A percentile compares a stretch with the other conserved stretches of the same genome.
Conservation (phyloP, 2,797 vertebrate genomes). For the Antrozous pallidus region DNA sequence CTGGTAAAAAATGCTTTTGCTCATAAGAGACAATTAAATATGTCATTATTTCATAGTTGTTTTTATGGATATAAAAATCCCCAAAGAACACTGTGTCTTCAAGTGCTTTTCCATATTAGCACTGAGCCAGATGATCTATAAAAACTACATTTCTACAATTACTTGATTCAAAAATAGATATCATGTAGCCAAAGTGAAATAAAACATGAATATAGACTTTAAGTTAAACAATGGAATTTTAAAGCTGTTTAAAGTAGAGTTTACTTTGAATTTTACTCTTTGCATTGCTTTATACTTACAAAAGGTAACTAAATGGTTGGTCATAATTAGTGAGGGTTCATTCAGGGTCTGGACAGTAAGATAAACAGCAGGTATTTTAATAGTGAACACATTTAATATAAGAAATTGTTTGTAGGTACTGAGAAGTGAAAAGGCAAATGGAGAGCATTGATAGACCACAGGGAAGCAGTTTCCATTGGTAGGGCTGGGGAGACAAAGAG, state of each 20-base stretch:
- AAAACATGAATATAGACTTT: neutral
- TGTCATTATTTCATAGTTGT: neutral
- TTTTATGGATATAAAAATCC: neutral
- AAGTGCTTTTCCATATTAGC: neutral
- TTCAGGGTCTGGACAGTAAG: neutral
- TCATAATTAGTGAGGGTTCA: neutral
- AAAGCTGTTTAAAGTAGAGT: neutral
- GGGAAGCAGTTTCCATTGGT: neutral
- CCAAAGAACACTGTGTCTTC: neutral
- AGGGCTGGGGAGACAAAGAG: neutral
- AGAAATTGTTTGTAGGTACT: neutral
- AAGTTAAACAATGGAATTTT: neutral
- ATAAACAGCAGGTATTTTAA: neutral
- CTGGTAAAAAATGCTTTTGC: neutral
- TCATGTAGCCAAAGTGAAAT: neutral
- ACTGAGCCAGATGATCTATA: neutral
- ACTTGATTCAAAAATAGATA: neutral
- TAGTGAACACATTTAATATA: neutral
- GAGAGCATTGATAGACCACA: neutral
- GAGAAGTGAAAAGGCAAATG: neutral
- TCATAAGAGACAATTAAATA: conserved; percentile 10
- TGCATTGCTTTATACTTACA: neutral
- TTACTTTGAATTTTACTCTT: neutral
- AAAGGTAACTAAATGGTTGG: neutral
- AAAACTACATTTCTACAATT: neutral